Evolutionary conservation across 2,888 invertebrate species (phyloP).

Genomic region (Leptinotarsa juncta): DNA sequence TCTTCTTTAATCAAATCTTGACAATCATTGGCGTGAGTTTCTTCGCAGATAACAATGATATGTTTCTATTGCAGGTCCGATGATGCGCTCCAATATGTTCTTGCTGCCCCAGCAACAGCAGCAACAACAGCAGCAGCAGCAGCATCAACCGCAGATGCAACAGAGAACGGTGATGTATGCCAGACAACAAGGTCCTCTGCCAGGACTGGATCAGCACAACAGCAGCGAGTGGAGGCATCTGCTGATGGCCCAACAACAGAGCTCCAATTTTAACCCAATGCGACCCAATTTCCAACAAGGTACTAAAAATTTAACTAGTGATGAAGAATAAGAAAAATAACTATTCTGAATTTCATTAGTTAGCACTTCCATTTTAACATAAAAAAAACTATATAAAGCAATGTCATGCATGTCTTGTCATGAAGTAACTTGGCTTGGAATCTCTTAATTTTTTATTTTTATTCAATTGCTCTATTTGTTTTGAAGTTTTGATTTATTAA

Average conservation of each 20-base stretch:
- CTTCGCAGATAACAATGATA: not conserved
- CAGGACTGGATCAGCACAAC: slow-evolving; percentile 67
- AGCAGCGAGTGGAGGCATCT: slow-evolving; percentile 74
- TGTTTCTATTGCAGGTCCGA: slow-evolving; percentile 67
- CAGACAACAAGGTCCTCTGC: slow-evolving; percentile 67
- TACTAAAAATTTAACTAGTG: slow-evolving; percentile 46
- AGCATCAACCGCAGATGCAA: slow-evolving; percentile 67
- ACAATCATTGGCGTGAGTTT: no score
- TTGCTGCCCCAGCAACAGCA: slow-evolving; percentile 69
- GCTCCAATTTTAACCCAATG: slow-evolving; percentile 65
- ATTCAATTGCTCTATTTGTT: no score
- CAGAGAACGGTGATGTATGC: slow-evolving; percentile 66
- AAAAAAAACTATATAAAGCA: no score
- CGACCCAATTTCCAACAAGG: slow-evolving; percentile 69
- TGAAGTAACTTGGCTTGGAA: no score
- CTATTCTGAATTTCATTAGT: no score
- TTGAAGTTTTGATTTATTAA: no score
- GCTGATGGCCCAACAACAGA: slow-evolving; percentile 71
- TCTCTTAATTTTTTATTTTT: no score
- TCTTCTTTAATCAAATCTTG: no score
- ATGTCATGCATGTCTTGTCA: no score
- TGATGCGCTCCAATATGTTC: slow-evolving; percentile 75
- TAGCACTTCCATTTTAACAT: no score
- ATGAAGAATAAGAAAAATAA: no score
- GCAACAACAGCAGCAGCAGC: slow-evolving; percentile 68